phyloP scores from a whole-genome alignment of 2,797 vertebrate species.

The Rhodeus uyekii region DNA sequence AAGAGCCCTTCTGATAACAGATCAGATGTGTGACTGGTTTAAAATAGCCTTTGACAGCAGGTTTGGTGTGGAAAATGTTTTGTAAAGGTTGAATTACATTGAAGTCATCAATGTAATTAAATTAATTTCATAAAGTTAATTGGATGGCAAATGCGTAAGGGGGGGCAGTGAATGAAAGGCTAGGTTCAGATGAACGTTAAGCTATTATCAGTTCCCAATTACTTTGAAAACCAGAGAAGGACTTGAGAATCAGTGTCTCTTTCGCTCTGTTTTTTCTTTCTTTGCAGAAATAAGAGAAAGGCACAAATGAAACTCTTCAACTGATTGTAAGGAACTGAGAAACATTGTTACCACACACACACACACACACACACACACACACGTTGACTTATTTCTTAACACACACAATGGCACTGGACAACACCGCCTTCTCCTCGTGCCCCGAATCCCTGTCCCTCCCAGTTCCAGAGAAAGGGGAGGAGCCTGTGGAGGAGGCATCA shows the following conservation, averaged over 20 bases:
- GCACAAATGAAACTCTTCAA: constrained; percentile 41
- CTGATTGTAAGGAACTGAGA: constrained; percentile 45
- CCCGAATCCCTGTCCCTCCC: constrained; percentile 78
- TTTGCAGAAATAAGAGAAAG: constrained; percentile 48
- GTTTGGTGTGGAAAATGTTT: constrained; percentile 12
- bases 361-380: constrained; percentile 42
- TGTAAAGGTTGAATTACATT: neutral
- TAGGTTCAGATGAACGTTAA: neutral
- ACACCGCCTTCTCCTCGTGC: constrained; percentile 76
- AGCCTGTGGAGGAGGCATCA: constrained; percentile 66
- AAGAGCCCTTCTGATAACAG: neutral
- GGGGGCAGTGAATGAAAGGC: neutral
- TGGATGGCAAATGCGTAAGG: constrained; percentile 11
- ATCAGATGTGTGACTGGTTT: neutral
- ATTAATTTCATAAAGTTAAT: constrained; percentile 8
- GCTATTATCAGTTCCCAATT: neutral
- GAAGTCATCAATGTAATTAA: constrained; percentile 13
- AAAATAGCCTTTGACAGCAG: neutral
- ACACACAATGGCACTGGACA: constrained; percentile 84
- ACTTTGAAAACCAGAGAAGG: constrained; percentile 9
- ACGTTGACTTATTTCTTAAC: constrained; percentile 29
- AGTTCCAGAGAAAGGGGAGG: constrained; percentile 73
- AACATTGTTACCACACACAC: constrained; percentile 52
- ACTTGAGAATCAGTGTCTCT: constrained; percentile 13
- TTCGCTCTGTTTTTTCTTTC: constrained; percentile 32